Conservation (phyloP, 2,797 vertebrate genomes). For the Paramormyrops hopkinsi region DNA sequence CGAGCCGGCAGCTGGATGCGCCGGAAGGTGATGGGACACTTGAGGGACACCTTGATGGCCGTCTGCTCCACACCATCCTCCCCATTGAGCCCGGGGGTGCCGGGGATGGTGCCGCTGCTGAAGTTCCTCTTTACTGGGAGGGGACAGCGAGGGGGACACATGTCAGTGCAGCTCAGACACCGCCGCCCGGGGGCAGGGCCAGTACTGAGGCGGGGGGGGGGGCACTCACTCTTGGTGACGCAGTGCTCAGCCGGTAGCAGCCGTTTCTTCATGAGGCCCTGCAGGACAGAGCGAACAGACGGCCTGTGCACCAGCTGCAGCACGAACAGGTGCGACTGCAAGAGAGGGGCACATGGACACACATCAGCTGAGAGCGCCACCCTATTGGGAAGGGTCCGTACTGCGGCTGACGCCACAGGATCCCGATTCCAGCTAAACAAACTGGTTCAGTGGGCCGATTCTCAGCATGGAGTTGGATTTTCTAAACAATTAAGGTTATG, state of each 20-base stretch:
- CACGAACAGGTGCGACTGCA: conserved; percentile 78
- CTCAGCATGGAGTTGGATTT: background rate
- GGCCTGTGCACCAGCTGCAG: conserved; percentile 79
- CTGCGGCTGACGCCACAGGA: background rate
- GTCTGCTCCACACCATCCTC: conserved; percentile 95
- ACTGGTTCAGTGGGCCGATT: background rate
- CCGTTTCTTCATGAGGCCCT: conserved; percentile 80
- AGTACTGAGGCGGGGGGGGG: background rate
- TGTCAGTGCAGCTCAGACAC: background rate
- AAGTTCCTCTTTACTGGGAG: conserved; percentile 86
- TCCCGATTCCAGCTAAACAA: background rate
- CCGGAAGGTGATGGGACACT: conserved; percentile 93
- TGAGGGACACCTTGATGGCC: conserved; percentile 91
- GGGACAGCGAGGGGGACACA: background rate
- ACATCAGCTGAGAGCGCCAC: background rate
- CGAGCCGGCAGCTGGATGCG: conserved; percentile 90
- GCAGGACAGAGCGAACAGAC: conserved; percentile 74
- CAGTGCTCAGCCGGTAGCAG: conserved; percentile 78
- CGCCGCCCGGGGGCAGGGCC: background rate
- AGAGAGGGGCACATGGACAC: background rate
- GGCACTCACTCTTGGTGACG: conserved; percentile 75
- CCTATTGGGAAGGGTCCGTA: background rate
- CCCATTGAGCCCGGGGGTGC: conserved; percentile 83
- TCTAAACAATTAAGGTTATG: background rate
- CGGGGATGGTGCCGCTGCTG: conserved; percentile 85